These are phyloP conservation scores for Anarhynchus alexandrinus DNA, from an alignment of 2,113 vertebrate genomes.

Conservation along the genomic window DNA sequence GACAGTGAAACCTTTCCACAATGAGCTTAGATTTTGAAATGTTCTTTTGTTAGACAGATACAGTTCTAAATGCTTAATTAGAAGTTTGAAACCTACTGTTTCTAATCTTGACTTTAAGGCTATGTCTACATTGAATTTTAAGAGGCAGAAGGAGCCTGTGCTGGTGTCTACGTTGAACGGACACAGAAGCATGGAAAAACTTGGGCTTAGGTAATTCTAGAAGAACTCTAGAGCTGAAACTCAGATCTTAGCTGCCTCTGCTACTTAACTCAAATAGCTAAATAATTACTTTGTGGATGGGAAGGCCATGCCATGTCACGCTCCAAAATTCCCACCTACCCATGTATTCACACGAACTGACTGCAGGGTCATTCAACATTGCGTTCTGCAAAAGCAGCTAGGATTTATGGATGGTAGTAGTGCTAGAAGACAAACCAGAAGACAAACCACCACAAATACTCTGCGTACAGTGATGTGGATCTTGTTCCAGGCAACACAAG, in stretches of 20 bases:
- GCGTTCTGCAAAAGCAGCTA: not conserved
- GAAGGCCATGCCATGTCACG: not conserved
- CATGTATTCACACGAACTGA: accelerated
- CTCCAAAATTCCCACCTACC: not conserved
- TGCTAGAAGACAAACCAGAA: not conserved
- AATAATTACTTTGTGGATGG: not conserved
- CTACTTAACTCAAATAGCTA: not conserved
- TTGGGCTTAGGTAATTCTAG: not conserved
- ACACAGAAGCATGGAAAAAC: not conserved
- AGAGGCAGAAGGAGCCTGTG: not conserved
- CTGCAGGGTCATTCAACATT: not conserved
- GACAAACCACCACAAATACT: not conserved
- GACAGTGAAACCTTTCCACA: not conserved
- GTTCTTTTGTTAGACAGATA: not conserved
- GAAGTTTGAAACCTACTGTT: not conserved
- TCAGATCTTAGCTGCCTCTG: not conserved
- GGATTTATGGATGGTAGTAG: not conserved
- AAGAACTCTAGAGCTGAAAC: not conserved
- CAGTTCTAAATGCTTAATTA: not conserved
- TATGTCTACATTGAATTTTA: not conserved
- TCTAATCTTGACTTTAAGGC: not conserved
- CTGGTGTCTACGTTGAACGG: not conserved
- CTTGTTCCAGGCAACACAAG: not conserved
- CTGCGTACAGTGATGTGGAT: not conserved
- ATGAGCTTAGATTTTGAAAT: not conserved